Evolutionary conservation across 2,113 vertebrate genomes (phyloP), one percentile per base, ranked within the genome.

Genomic region (Notothenia rossii): DNA sequence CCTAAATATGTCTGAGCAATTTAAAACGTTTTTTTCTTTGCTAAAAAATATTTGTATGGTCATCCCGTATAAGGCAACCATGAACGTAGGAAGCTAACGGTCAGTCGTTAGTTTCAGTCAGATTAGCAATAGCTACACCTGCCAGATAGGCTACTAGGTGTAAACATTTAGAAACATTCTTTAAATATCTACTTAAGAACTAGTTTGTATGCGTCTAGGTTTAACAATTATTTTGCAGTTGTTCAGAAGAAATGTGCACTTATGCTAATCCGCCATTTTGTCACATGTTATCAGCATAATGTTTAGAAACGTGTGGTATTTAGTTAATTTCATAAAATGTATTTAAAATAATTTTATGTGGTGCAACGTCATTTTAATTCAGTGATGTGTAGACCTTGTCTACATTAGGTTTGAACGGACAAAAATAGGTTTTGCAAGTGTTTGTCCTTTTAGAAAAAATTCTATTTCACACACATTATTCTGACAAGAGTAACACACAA

Each of bases 401-500:
- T 40, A 29, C 29, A 29, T 29, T 29, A 8, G 12, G n/a, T 22
- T 22, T 65, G 46, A 50, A 65, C 3, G 51, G 12, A 45, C 5
- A 17, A 56, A 56, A 13, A 69, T 29, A 6, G 20, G 50, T 40
- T 7, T 8, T 70, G 29, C 10, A 49, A 40, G 65, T 2, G 1
- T 40, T 7, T 40, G 36, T 40, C 36, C 36, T 40, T 40, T 7
- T 40, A 40, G 5, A 29, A 29, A 29, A 29, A 0, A 29, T 29
- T 29, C 29, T 29, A 29, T 40, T 40, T 46, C 1, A 11, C 54
- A 45, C 33, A 48, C 29, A 29, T 29, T 29, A 29, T 13, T 13
- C 4, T 59, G 33, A 77, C 56, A 62, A 20, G 36, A 46, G 10
- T 13, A n/a, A 63, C 36, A 68, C 50, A 63, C 56, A 18, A 71